Evolutionary conservation across 2,113 vertebrate genomes (phyloP), one percentile per base, ranked within the genome.

Genomic region (Narcine bancroftii): DNA sequence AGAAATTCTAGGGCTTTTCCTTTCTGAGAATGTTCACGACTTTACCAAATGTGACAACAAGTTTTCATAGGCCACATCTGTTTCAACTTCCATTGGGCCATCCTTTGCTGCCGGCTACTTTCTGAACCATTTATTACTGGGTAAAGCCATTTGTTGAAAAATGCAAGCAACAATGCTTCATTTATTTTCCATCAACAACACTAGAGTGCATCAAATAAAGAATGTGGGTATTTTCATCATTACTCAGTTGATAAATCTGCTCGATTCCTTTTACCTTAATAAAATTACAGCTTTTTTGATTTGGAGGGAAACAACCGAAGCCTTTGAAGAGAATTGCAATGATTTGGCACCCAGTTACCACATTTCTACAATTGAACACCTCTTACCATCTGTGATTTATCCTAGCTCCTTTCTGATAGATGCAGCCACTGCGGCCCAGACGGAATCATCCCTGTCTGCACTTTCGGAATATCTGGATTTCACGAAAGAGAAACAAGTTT

Each of bases 381-480:
- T 11, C 45, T 26, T 10, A 26, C 24, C 60, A 10, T 53, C 6
- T 72, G 47, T 7, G 21, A 75, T 93, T 89, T 13, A 0, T 93
- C 93, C 60, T 92, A 96, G 95, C 26, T 92, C 94, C 36, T 95
- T 96, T 0, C 0, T 94, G 0, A 87, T 95, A 42, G 95, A 96
- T 87, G 94, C 94, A 0, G 94, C 93, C 0, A 94, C 95, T 73
- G 95, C 94, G 0, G 75, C 95, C 0, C 95, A 95, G 65, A 95
- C 95, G 0, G 50, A 63, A 47, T 92, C 94, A 69, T 94, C 94
- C 79, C 85, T 96, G 92, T 92, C 76, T 0, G 95, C 95, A 0
- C 94, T 96, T 39, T 94, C 94, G 0, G 94, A 95, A 2, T 95
- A 95, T 15, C 92, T 96, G 93, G 94, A 95, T 94, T 94, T 95